Conservation (phyloP, 2,113 vertebrate genomes). For the Nannospalax galili region DNA sequence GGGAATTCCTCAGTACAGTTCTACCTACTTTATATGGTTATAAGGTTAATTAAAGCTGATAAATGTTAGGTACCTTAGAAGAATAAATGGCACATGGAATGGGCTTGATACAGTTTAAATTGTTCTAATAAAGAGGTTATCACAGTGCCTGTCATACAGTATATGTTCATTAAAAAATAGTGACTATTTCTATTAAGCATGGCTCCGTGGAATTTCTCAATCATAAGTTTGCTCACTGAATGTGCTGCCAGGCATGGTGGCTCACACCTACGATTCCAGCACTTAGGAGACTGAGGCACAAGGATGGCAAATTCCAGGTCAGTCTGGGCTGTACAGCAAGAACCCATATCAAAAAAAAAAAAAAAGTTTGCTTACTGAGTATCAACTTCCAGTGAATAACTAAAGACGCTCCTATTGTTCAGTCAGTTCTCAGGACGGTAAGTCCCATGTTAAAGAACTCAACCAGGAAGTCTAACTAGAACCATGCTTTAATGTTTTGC, state of each 20-base stretch:
- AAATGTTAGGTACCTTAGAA: not conserved
- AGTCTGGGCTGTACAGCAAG: not conserved
- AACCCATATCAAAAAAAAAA: not conserved
- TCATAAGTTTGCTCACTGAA: not conserved
- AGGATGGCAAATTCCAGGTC: not conserved
- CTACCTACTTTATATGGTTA: not conserved
- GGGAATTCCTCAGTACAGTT: too few relatives aligned
- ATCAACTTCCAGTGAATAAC: not conserved
- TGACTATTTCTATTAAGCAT: too few relatives aligned
- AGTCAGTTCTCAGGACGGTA: not conserved
- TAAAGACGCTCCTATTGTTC: not conserved
- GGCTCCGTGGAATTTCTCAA: not conserved
- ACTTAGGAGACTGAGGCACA: not conserved
- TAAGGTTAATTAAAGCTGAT: not conserved
- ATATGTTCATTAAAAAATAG: conserved; percentile 21
- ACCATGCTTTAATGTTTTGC: not conserved
- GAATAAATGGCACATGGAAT: not conserved
- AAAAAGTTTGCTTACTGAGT: not conserved
- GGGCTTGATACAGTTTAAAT: not conserved
- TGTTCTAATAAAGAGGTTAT: conserved; percentile 14
- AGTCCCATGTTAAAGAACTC: not conserved
- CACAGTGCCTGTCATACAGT: not conserved
- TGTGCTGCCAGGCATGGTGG: not conserved
- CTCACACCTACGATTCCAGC: not conserved
- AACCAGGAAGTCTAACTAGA: not conserved